phyloP scores from a whole-genome alignment of 2,113 vertebrate genomes.

The Anguilla rostrata region DNA sequence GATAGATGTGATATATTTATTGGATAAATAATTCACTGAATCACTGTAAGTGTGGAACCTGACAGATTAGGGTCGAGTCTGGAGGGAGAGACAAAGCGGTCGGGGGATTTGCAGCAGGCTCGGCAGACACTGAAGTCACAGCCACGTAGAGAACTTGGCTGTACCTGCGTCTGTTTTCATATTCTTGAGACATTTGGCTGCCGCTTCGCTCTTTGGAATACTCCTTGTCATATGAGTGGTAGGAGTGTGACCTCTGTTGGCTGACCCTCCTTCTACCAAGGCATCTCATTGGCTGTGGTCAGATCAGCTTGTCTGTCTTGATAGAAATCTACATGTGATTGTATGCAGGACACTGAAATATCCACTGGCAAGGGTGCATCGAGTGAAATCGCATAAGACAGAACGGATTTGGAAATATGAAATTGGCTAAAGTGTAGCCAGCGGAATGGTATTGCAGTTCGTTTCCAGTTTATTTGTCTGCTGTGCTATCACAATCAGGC shows the following conservation, averaged over 20 bases:
- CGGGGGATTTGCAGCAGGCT: neutral
- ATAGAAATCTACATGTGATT: neutral
- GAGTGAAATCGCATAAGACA: conserved; percentile 29
- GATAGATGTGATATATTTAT: too few species aligned
- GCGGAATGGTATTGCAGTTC: conserved; percentile 31
- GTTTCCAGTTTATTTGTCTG: conserved; percentile 41
- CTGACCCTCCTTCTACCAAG: conserved; percentile 20
- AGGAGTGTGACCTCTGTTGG: conserved; percentile 25
- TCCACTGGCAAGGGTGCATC: neutral
- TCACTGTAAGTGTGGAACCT: too few species aligned
- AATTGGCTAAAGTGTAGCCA: conserved; percentile 28
- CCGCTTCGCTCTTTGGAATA: conserved; percentile 49
- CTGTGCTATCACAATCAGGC: conserved; percentile 36
- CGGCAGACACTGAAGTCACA: neutral
- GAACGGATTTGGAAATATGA: conserved; percentile 33
- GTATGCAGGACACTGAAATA: neutral
- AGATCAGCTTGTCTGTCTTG: conserved; percentile 27
- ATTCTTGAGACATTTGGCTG: conserved; percentile 48
- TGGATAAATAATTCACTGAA: too few species aligned
- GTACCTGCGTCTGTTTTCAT: conserved; percentile 41
- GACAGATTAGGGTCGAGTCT: neutral
- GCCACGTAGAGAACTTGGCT: conserved; percentile 30
- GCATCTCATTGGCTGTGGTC: conserved; percentile 18
- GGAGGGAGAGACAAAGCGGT: neutral
- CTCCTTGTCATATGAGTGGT: conserved; percentile 44